Percentiles rank a stretch among this genome's conserved stretches.
Conservation (phyloP, 1,140 invertebrate species). For the Pectinophora gossypiella region DNA sequence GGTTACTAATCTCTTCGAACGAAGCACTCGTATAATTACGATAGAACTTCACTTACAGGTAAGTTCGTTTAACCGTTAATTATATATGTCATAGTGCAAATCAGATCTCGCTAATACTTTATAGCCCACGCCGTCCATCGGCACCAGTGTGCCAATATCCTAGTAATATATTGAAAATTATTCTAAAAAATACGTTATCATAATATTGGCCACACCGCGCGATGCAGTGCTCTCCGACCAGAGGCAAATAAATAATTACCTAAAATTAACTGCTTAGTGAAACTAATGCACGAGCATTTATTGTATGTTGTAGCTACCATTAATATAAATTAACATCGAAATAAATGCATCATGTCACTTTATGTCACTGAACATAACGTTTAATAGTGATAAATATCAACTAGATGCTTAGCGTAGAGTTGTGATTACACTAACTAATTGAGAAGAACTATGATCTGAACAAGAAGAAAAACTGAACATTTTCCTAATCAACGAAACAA, state of each 20-base stretch:
- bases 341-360: slow-evolving; percentile 75
- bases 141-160: slow-evolving; percentile 32
- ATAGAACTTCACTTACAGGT: too few species aligned
- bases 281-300: slow-evolving; percentile 68
- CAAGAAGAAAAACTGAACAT: slow-evolving; percentile 45
- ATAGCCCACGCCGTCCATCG: slow-evolving; percentile 16
- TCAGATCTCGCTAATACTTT: slow-evolving; percentile 55
- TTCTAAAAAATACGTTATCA: slow-evolving; percentile 49
- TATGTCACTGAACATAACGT: slow-evolving; percentile 66
- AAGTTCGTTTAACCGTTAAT: too few species aligned
- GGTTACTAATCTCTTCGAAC: too few species aligned
- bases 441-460: slow-evolving; percentile 37
- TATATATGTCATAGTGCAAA: slow-evolving; percentile 38
- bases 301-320: slow-evolving; percentile 69
- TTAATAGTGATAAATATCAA: slow-evolving; percentile 47
- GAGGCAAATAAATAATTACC: slow-evolving; percentile 58
- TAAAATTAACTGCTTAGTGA: slow-evolving; percentile 61
- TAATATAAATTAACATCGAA: slow-evolving; percentile 72
- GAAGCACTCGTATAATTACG: too few species aligned
- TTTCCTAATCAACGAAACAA: slow-evolving; percentile 53
- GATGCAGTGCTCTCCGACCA: slow-evolving; percentile 21
- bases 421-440: slow-evolving; percentile 71
- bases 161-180: slow-evolving; percentile 46
- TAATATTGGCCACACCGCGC: slow-evolving; percentile 36
- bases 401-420: slow-evolving; percentile 57